Conservation (phyloP, 2,113 vertebrate species). For the Ia io region DNA sequence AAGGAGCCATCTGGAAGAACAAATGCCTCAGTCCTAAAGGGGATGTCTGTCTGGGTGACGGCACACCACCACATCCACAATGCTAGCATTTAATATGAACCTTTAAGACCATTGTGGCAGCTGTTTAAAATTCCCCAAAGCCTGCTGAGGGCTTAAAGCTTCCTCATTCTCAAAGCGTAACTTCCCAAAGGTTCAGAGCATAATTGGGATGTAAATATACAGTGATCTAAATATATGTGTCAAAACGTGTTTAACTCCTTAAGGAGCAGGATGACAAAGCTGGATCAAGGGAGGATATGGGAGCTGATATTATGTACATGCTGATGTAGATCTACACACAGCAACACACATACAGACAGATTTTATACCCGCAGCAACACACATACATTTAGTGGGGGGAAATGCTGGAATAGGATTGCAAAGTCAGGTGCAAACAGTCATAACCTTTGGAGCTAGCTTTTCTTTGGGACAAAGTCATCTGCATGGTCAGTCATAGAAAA, state of each 20-base stretch:
- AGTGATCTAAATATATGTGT: not conserved
- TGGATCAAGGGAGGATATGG: not conserved
- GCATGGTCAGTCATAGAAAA: not conserved
- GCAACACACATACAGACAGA: not conserved
- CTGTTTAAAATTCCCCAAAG: not conserved
- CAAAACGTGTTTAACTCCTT: not conserved
- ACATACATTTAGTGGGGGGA: not conserved
- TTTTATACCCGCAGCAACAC: not conserved
- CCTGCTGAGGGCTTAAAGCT: not conserved
- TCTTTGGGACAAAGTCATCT: not conserved
- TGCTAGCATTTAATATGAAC: not conserved
- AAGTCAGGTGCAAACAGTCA: not conserved
- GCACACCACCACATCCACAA: not conserved
- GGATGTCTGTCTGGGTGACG: too few relatives aligned
- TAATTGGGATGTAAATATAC: not conserved
- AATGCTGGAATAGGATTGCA: not conserved
- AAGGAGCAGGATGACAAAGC: not conserved
- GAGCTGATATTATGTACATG: not conserved
- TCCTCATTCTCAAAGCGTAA: not conserved
- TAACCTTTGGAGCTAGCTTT: not conserved
- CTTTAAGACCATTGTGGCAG: not conserved
- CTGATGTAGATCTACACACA: not conserved
- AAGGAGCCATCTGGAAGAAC: not conserved
- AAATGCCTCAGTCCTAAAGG: not conserved
- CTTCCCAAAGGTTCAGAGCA: not conserved